phyloP scores from a whole-genome alignment of 2,888 invertebrate species.

The Drosophila demipolita region DNA sequence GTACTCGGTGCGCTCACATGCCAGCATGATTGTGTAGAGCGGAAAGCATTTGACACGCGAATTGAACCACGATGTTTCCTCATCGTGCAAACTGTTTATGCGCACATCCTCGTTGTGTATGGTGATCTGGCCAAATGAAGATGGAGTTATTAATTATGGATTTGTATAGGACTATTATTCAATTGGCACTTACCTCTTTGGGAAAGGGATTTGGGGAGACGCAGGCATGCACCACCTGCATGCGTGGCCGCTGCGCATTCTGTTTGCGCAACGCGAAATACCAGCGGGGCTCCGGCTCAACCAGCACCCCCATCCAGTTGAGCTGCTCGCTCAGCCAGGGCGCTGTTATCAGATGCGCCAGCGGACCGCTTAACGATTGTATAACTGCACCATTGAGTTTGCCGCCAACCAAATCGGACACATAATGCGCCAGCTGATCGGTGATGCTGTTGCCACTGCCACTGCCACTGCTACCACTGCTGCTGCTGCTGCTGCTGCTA shows the following conservation, averaged over 20 bases:
- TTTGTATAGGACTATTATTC: not conserved
- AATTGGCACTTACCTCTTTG: constrained; percentile 87
- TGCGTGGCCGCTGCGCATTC: constrained; percentile 86
- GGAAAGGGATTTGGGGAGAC: constrained; percentile 91
- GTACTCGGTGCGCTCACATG: constrained; percentile 89
- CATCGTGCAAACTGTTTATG: constrained; percentile 86
- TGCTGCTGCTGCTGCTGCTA: constrained; percentile 13
- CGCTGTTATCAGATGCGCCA: constrained; percentile 88
- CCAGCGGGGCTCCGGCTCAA: constrained; percentile 92
- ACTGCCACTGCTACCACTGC: constrained; percentile 11
- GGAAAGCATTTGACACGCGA: constrained; percentile 94
- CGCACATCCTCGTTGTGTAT: constrained; percentile 86
- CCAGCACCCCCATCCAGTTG: constrained; percentile 91
- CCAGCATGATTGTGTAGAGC: constrained; percentile 91
- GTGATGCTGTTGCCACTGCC: constrained; percentile 47
- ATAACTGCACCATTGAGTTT: constrained; percentile 89
- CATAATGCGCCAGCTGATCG: constrained; percentile 84
- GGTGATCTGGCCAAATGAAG: constrained; percentile 83
- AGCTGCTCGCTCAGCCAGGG: constrained; percentile 90
- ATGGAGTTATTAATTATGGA: not conserved
- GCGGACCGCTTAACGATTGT: constrained; percentile 88
- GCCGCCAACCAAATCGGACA: constrained; percentile 82
- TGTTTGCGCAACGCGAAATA: constrained; percentile 89
- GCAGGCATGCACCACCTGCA: constrained; percentile 91
- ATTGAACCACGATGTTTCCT: constrained; percentile 87